Evolutionary conservation across 2,113 vertebrate species (phyloP), one percentile per base, ranked within the genome.

Genomic region (Cavia aperea): DNA sequence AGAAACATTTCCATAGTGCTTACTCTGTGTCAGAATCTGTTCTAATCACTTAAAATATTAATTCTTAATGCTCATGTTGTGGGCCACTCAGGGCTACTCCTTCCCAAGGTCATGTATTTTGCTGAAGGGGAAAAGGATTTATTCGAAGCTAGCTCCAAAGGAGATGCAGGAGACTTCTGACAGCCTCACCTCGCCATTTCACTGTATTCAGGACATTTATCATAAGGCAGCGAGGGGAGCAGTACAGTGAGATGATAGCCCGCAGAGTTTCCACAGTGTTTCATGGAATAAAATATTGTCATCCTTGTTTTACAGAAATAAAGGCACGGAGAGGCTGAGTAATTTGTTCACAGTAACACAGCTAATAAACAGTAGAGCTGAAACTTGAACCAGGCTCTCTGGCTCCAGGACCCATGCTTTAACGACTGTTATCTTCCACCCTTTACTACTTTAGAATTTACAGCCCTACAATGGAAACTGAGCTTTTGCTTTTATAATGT

Each of bases 31-130:
- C 65, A 77, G 23, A 56, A 29, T 63, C 49, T 68, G 2, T 79
- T 86, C 7, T 83, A 89, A 72, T 73, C 72, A 83, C 56, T 91
- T 86, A 65, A 65, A 94, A 39, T 84, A 60, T 49, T 54, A 85
- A 81, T 23, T 77, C 11, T 23, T 88, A 75, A 92, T 89, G 15
- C 36, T 88, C 7, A 46, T 26, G 43, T 46, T 75, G 26, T 7
- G 4, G 73, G 23, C 5, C 14, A 12, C 24, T 29, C 12, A 49
- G 11, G 43, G 51, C 73, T 77, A 24, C 26, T 49, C 5, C 13
- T 77, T 77, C 73, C 26, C 24, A 77, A 77, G 24, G 26, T 73
- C 24, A 31, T 18, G 26, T 77, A 77, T 77, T 77, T 49, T 46
- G 43, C 24, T 51, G 73, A 77, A 77, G 26, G 26, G 73, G 16